Conservation (phyloP, 2,888 invertebrate genomes). For the Theodoxus fluviatilis region DNA sequence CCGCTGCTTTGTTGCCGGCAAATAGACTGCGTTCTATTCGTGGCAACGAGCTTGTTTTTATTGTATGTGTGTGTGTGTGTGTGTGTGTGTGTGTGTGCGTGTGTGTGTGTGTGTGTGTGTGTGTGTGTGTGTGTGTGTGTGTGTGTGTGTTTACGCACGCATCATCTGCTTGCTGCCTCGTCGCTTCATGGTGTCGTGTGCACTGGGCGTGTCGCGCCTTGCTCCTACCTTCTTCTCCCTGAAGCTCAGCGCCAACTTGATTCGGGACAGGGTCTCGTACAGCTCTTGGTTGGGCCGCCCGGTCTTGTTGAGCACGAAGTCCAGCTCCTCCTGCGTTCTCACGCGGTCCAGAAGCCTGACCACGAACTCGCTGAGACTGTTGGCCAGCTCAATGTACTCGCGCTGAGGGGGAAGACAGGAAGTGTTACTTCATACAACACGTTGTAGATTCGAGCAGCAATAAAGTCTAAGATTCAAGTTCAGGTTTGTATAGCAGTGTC, state of each 20-base stretch:
- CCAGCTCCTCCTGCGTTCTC: slow-evolving; percentile 60
- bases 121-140: too few relatives aligned
- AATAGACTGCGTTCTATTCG: too few relatives aligned
- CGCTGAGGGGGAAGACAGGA: slow-evolving; percentile 40
- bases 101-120: too few relatives aligned
- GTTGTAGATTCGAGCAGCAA: not conserved
- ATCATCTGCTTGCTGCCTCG: too few relatives aligned
- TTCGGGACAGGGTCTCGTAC: slow-evolving; percentile 54
- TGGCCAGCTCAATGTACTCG: slow-evolving; percentile 57
- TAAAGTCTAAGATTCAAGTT: not conserved
- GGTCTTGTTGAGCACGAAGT: slow-evolving; percentile 59
- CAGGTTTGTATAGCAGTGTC: not conserved
- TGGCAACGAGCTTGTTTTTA: too few relatives aligned
- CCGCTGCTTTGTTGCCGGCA: too few relatives aligned
- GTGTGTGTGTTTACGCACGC: too few relatives aligned
- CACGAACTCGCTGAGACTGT: slow-evolving; percentile 60
- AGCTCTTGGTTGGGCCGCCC: slow-evolving; percentile 49
- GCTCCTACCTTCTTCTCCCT: slow-evolving; percentile 60
- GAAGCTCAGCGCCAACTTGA: slow-evolving; percentile 59
- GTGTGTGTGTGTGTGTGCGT: too few relatives aligned
- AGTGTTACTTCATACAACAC: not conserved
- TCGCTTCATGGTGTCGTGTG: too few relatives aligned
- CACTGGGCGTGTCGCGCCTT: too few relatives aligned
- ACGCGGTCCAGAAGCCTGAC: slow-evolving; percentile 61
- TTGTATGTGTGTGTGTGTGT: too few relatives aligned